Base-by-base conservation (phyloP, 2,797 vertebrate species). In the Bovichtus variegatus region DNA sequence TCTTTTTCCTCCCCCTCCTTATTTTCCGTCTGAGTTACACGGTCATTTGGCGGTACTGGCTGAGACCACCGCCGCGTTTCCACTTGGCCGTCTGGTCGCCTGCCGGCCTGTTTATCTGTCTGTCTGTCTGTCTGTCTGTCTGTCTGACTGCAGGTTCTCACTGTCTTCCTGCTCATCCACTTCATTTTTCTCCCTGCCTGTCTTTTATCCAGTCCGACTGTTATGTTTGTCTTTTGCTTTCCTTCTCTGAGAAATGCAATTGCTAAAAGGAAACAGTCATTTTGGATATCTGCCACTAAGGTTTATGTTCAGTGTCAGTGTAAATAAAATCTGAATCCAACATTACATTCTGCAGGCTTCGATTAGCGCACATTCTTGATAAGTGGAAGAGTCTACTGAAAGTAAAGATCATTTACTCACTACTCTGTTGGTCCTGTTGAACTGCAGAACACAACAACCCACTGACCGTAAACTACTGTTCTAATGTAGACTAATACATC, bases 1-100 rank as follows among this genome's bases (percentile, higher is more conserved):
- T 80, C 67, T 90, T 91, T 81, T 81, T 76, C 82, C 78, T 81
- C 76, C 77, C 83, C 78, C 92, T 86, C 68, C 79, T 79, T 83
- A 89, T 92, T 94, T 94, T 93, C 93, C 89, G 47, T 94, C 86
- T 84, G 87, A 94, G 87, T 91, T 87, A 89, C 90, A 91, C 43
- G 87, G 87, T 88, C 90, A 89, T 91, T 89, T 89, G 86, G 85
- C 86, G 53, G 86, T 79, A 61, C 78, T 73, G 81, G 80, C 85
- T 51, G 72, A 88, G 91, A 92, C 92, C 91, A 85, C 90, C 89
- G 47, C 76, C 71, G 79, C 85, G 88, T 93, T 93, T 94, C 91
- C 91, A 93, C 72, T 94, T 47, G 70, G 85, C 80, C 18, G 76
- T 80, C 87, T 84, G 76, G 80, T 80, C 27, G 78, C 76, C 83